Evolutionary conservation across 2,113 vertebrate species (phyloP).

Genomic region (Brachypodius melanocephalos): DNA sequence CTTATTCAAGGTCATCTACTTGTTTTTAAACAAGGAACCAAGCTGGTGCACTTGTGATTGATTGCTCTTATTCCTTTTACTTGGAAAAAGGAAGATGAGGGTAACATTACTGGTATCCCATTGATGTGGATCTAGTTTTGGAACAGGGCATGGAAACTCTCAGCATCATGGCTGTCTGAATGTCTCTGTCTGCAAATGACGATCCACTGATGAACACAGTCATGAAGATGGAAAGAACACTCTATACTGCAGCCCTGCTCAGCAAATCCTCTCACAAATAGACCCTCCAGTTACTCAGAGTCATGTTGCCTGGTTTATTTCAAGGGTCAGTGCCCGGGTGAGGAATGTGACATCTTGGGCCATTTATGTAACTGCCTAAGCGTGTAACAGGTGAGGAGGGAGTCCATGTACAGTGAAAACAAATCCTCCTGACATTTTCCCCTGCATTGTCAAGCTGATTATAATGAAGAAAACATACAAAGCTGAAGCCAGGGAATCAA

Average conservation of each 20-base stretch:
- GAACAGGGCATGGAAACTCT: not conserved
- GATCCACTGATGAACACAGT: not conserved
- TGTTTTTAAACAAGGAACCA: not conserved
- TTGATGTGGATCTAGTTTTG: not conserved
- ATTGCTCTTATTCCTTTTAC: not conserved
- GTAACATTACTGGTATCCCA: not conserved
- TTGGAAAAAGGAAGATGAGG: not conserved
- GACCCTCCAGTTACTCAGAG: not conserved
- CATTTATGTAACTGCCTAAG: not conserved
- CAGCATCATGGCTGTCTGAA: not conserved
- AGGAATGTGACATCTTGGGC: conserved; percentile 10
- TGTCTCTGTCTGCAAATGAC: not conserved
- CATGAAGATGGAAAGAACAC: conserved; percentile 6
- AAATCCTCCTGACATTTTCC: not conserved
- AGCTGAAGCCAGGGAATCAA: not conserved
- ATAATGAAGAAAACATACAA: not conserved
- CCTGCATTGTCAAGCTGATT: not conserved
- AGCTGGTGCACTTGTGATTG: not conserved
- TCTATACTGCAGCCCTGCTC: not conserved
- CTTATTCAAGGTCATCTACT: not conserved
- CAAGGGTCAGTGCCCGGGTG: not conserved
- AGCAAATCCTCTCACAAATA: not conserved
- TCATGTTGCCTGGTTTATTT: not conserved
- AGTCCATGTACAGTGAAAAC: conserved; percentile 10
- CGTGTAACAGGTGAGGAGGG: not conserved